A percentile compares a stretch with the other conserved stretches of the same genome.
phyloP scores from a whole-genome alignment of 2,888 invertebrate genomes.

The Crioceris asparagi region DNA sequence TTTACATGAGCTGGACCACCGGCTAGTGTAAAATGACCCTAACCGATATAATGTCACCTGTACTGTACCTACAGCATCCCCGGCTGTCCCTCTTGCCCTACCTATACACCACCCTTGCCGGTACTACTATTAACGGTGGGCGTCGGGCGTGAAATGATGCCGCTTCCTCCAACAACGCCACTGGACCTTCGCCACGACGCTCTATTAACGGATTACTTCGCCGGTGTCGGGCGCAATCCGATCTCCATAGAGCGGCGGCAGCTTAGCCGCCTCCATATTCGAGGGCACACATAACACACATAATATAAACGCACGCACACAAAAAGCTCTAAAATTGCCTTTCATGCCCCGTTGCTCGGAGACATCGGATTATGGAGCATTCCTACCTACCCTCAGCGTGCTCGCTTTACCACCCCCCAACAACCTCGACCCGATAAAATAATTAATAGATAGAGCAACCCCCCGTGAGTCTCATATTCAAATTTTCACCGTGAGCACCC shows the following conservation, averaged over 20 bases:
- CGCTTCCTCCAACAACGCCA: conserved; percentile 24
- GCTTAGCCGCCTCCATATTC: conserved; percentile 20
- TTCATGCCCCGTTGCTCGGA: conserved; percentile 31
- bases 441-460: conserved; percentile 38
- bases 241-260: conserved; percentile 34
- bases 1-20: no score
- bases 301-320: no score
- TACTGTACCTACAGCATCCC: no score
- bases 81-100: no score
- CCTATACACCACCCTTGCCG: no score
- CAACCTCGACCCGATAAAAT: conserved; percentile 36
- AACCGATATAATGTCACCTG: no score
- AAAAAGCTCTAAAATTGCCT: conserved; percentile 34
- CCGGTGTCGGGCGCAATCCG: conserved; percentile 35
- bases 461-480: conserved; percentile 32
- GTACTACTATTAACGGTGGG: conserved; percentile 27
- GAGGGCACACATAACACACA: conserved; percentile 6
- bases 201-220: conserved; percentile 34
- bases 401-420: no score
- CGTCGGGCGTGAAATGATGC: conserved; percentile 37
- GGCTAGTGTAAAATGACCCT: no score
- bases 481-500: conserved; percentile 31
- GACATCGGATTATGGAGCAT: conserved; percentile 33
- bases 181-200: no score
- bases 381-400: no score